Evolutionary conservation across 1,140 invertebrate genomes (phyloP).

Genomic region (Drosophila setifemur): DNA sequence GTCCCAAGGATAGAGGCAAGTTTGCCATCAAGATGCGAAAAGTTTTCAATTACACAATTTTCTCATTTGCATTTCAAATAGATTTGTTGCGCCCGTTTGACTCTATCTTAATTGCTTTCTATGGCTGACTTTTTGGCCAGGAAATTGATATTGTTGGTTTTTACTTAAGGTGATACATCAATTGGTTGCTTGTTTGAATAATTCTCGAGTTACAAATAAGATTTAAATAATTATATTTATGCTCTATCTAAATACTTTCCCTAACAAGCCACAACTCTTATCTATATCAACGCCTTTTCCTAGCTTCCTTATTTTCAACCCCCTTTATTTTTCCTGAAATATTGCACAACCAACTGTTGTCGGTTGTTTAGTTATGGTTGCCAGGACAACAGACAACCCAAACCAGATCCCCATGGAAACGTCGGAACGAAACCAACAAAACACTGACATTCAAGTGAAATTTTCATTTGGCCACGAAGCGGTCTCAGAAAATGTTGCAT

Average conservation of each 20-base stretch:
- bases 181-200: not conserved
- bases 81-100: constrained; percentile 53
- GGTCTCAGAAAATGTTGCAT: constrained; percentile 58
- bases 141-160: not conserved
- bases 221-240: not conserved
- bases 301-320: not conserved
- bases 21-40: constrained; percentile 37
- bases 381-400: constrained; percentile 31
- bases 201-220: not conserved
- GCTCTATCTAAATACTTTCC: not conserved
- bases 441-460: constrained; percentile 12
- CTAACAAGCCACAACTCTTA: not conserved
- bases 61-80: constrained; percentile 77
- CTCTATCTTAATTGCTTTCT: constrained; percentile 56
- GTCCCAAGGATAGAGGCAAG: no score
- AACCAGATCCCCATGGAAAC: constrained; percentile 34
- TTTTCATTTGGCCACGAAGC: constrained; percentile 5
- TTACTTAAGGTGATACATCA: not conserved
- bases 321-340: not conserved
- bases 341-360: constrained; percentile 34
- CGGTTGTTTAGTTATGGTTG: constrained; percentile 6
- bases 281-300: no score
- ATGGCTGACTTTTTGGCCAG: constrained; percentile 35
- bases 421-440: constrained; percentile 15
- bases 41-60: constrained; percentile 73